Evolutionary conservation across 2,888 invertebrate species (phyloP).

Genomic region (Tipula unca): DNA sequence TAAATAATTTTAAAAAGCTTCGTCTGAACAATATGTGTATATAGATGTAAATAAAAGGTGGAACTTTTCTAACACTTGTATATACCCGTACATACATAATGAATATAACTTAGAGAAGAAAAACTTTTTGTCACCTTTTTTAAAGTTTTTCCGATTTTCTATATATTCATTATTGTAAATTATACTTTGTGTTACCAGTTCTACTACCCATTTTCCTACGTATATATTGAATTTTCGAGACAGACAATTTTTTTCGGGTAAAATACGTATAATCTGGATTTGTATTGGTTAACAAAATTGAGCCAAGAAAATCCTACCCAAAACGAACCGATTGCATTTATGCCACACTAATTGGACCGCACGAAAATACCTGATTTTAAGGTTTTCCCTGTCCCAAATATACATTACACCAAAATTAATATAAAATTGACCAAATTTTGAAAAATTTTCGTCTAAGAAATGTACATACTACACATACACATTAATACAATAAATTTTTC

Average conservation of each 20-base stretch:
- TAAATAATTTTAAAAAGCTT: background rate
- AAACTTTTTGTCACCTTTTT: background rate
- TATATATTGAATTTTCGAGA: background rate
- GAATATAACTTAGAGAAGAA: background rate
- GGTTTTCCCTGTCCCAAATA: no score
- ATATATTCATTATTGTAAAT: background rate
- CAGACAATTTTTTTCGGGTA: background rate
- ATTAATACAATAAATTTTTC: background rate
- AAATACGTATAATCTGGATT: background rate
- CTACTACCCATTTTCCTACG: background rate
- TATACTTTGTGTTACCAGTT: background rate
- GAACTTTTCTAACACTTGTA: background rate
- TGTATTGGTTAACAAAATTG: background rate
- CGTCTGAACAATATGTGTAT: background rate
- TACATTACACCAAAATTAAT: no score
- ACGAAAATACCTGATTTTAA: background rate
- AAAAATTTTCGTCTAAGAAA: background rate
- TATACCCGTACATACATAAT: background rate
- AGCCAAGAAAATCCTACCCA: background rate
- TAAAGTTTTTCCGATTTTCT: background rate
- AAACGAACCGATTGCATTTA: background rate
- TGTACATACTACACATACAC: background rate
- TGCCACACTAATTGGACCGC: background rate
- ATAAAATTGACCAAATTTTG: background rate
- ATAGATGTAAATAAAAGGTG: background rate